A percentile compares a stretch with the other conserved stretches of the same genome.
These are phyloP conservation scores for Stictocephala bisonia DNA, from an alignment of 2,888 invertebrate genomes.

Conservation along the genomic window DNA sequence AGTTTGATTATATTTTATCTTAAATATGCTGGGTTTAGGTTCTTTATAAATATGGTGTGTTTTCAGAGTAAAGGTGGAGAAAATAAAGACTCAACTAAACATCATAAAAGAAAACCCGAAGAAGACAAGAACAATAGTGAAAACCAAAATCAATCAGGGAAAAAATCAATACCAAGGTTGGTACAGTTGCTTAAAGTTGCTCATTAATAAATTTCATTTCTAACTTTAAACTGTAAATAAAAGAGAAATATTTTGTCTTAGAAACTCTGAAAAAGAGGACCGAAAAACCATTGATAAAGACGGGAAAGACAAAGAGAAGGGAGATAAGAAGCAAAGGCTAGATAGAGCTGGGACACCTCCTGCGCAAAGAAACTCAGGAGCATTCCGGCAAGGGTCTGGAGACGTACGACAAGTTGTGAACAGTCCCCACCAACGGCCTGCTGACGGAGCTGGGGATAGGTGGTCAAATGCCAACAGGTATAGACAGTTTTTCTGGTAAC, in stretches of 20 bases:
- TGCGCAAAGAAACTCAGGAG: neutral
- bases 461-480: conserved; percentile 45
- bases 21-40: too few relatives aligned
- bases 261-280: conserved; percentile 55
- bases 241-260: neutral
- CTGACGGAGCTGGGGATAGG: conserved; percentile 47
- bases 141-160: conserved; percentile 4
- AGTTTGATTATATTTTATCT: too few relatives aligned
- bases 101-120: conserved; percentile 40
- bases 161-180: conserved; percentile 40
- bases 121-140: conserved; percentile 28
- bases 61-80: conserved; percentile 43
- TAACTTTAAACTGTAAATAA: neutral
- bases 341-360: conserved; percentile 20
- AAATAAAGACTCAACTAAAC: conserved; percentile 58
- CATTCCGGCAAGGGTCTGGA: conserved; percentile 28
- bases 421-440: conserved; percentile 52
- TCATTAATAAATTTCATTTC: neutral
- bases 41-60: too few relatives aligned
- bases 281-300: conserved; percentile 60
- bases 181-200: neutral
- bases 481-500: too few relatives aligned
- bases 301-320: conserved; percentile 62
- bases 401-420: conserved; percentile 28
- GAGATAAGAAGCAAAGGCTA: conserved; percentile 57